phyloP scores from a whole-genome alignment of 2,797 vertebrate genomes.

The Tiaroga cobitis region DNA sequence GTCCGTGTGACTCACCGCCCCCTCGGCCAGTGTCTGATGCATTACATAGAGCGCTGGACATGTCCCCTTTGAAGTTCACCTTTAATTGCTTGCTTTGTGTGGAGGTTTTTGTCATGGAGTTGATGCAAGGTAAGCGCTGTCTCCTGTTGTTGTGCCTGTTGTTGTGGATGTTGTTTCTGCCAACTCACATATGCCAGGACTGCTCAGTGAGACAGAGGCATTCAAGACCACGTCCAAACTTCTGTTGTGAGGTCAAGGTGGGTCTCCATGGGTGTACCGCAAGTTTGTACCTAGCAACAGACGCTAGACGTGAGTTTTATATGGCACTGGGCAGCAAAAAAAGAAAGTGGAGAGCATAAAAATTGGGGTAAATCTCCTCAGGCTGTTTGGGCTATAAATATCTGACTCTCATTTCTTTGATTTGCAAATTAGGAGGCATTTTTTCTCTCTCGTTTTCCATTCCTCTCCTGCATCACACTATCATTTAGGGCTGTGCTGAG shows the following conservation, averaged over 20 bases:
- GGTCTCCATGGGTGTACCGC: conserved; percentile 10
- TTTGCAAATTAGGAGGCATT: conserved; percentile 71
- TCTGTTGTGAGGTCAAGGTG: conserved; percentile 25
- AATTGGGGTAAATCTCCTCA: conserved; percentile 53
- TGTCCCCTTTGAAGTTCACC: conserved; percentile 34
- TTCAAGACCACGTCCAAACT: conserved; percentile 7
- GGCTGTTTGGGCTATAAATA: conserved; percentile 72
- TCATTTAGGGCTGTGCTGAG: conserved; percentile 22
- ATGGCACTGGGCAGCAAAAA: conserved; percentile 37
- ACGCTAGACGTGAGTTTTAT: conserved; percentile 42
- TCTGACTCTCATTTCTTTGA: conserved; percentile 73
- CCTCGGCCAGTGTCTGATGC: conserved; percentile 36
- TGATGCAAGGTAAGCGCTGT: conserved; percentile 9
- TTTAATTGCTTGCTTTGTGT: conserved; percentile 38
- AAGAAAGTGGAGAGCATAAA: conserved; percentile 40
- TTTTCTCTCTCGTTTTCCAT: conserved; percentile 42
- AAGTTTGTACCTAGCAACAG: conserved; percentile 26
- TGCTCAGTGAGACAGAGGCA: conserved; percentile 28
- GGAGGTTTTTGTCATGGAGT: conserved; percentile 19
- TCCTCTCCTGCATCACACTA: conserved; percentile 39
- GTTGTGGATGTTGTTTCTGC: conserved; percentile 37
- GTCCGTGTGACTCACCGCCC: conserved; percentile 27
- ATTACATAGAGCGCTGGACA: conserved; percentile 19
- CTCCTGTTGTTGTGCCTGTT: conserved; percentile 13
- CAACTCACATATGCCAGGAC: conserved; percentile 34